Base-by-base conservation (phyloP, 2,113 vertebrate genomes). In the Oreotrochilus melanogaster region DNA sequence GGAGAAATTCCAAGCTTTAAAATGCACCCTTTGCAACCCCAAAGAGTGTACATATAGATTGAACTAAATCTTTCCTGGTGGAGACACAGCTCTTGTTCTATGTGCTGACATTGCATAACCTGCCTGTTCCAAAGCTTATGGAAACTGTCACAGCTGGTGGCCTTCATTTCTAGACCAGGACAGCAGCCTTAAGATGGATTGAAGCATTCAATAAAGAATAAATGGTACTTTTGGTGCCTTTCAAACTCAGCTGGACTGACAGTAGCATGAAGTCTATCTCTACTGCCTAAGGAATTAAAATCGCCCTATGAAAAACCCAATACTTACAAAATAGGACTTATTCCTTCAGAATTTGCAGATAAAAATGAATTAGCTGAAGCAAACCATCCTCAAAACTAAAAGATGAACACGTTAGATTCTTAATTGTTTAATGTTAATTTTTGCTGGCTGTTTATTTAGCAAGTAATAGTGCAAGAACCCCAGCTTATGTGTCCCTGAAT, bases 31-130 rank as follows among this genome's bases (percentile, higher is more conserved):
- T 74, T 69, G 64, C 86, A 80, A 86, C 8, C 1, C 0, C 23
- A 58, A 65, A 35, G 5, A 58, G 1, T 1, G 1, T 9, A 9
- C 0, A 1, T 15, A 48, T 1, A 73, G 54, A 12, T 8, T 53
- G 45, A 62, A 8, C 66, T n/a, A 76, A 73, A 60, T 31, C 25
- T 80, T 69, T 62, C 0, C 1, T 27, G 28, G 15, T 47, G 27
- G 18, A 27, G 18, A 10, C 17, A 43, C 16, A 33, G 10, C 5
- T 92, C 13, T 43, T 58, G 22, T 31, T 80, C 33, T 1, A 0
- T 50, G 17, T 33, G 27, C 7, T 75, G 54, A 75, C 56, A 14
- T 3, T 79, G 31, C 33, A 30, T 33, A 86, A 75, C 24, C 12
- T 1, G 1, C 10, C 22, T 62, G 31, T 69, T 51, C 19, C 50